Evolutionary conservation across 2,888 invertebrate species (phyloP).

Genomic region (Nebria salina): DNA sequence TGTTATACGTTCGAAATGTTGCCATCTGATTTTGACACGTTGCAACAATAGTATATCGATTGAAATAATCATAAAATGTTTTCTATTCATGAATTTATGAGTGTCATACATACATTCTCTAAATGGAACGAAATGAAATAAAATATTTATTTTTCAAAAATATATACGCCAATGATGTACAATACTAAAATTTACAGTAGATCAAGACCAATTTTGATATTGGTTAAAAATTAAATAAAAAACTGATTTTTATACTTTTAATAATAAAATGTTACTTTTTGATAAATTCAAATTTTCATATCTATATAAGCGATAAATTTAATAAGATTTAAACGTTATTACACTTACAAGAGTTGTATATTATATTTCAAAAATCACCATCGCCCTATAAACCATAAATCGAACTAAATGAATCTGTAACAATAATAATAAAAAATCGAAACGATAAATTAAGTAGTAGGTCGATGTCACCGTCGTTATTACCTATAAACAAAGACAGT

Average conservation of each 20-base stretch:
- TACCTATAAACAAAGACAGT: constrained; percentile 44
- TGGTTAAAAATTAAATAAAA: too few species aligned
- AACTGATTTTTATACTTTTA: neutral
- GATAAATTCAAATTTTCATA: neutral
- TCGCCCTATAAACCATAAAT: constrained; percentile 29
- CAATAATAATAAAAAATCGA: constrained; percentile 42
- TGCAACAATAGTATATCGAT: constrained; percentile 20
- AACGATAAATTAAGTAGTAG: constrained; percentile 34
- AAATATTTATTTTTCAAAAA: too few species aligned
- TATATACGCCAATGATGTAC: too few species aligned
- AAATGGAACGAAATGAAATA: too few species aligned
- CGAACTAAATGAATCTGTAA: constrained; percentile 37
- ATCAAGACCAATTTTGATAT: too few species aligned
- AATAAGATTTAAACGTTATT: neutral
- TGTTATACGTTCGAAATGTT: constrained; percentile 9
- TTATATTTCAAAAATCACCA: neutral
- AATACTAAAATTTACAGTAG: too few species aligned
- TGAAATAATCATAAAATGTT: neutral
- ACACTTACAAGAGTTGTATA: neutral
- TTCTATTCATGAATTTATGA: neutral
- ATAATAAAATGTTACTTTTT: constrained; percentile 2
- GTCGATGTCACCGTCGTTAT: constrained; percentile 37
- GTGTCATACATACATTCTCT: neutral
- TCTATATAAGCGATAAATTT: neutral
- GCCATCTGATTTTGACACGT: constrained; percentile 34